A percentile compares a stretch with the other conserved stretches of the same genome.
phyloP scores from a whole-genome alignment of 2,113 vertebrate genomes.

The Coryphaenoides rupestris region DNA sequence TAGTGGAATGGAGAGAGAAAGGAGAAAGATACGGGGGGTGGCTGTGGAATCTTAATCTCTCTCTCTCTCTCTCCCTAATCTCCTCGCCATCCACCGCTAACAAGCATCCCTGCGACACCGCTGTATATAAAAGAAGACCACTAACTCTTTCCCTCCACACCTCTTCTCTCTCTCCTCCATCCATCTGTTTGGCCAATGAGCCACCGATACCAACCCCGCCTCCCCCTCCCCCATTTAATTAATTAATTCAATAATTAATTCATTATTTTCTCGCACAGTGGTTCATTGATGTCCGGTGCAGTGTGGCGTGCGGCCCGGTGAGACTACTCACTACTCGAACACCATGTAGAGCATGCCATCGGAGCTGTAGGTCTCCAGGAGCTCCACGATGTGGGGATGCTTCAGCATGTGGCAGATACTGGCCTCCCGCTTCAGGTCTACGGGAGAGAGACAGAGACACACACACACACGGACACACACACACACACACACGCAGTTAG shows the following conservation, averaged over 20 bases:
- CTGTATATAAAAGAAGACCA: conserved; percentile 31
- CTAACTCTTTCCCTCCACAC: conserved; percentile 10
- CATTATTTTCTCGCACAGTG: background rate
- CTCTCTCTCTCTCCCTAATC: background rate
- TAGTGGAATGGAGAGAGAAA: conserved; percentile 29
- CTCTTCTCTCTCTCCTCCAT: background rate
- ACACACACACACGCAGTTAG: no score
- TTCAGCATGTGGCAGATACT: conserved; percentile 99
- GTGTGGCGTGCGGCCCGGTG: background rate
- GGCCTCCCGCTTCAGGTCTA: conserved; percentile 98
- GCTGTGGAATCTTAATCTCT: conserved; percentile 54
- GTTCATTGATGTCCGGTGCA: background rate
- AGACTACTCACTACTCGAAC: no score
- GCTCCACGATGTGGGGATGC: conserved; percentile 96
- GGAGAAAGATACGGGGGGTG: conserved; percentile 1
- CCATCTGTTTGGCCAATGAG: no score
- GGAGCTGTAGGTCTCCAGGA: conserved; percentile 97
- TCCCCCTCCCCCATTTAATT: no score
- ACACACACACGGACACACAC: no score
- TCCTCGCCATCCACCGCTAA: conserved; percentile 15
- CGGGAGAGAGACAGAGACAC: conserved; percentile 23
- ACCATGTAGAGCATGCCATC: no score
- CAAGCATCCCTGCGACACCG: conserved; percentile 35
- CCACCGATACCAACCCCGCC: background rate
- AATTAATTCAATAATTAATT: no score